Evolutionary conservation across 1,140 invertebrate species (phyloP), one percentile per base, ranked within the genome.

Genomic region (Sitobion miscanthi): DNA sequence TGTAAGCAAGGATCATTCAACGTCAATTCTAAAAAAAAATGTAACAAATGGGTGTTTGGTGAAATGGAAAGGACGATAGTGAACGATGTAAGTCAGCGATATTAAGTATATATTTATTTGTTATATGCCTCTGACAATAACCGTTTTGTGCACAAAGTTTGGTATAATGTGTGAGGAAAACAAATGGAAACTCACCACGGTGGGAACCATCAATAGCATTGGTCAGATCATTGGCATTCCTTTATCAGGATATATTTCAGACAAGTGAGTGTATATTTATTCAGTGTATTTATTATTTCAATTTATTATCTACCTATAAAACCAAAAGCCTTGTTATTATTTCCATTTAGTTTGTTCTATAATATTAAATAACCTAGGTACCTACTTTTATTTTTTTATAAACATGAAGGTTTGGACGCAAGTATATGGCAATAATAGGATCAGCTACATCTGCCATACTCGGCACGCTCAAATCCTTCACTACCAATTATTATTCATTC

Each of bases 121-220:
- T 17, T n/a, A n/a, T n/a, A 35, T 14, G 6, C 21, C 23, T 85
- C 3, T 85, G 42, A 85, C 2, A 25, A 14, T 30, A 47, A 6
- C 7, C 1, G 2, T 23, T n/a, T 17, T 87, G 17, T n/a, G 1
- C 14, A 7, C 14, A 90, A 93, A 96, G 95, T 96, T 96, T 96
- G 95, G 95, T 1, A 94, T 96, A 25, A 96, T 96, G 23, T 96
- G 96, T 94, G 94, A 95, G 49, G 96, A 96, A 94, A 96, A 96
- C 91, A 95, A 96, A 93, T 97, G 96, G 96, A 96, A 96, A 94
- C 94, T 97, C 77, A 96, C 96, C 0, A 95, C 96, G 42, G 96
- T 97, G 35, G 96, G 97, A 9, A 96, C 96, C 1, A 94, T 96
- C 47, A 96, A 97, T 94, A 96, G 96, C 94, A 95, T 96, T 35